Evolutionary conservation across 1,140 invertebrate species (phyloP).

Genomic region (Cataglyphis hispanica): DNA sequence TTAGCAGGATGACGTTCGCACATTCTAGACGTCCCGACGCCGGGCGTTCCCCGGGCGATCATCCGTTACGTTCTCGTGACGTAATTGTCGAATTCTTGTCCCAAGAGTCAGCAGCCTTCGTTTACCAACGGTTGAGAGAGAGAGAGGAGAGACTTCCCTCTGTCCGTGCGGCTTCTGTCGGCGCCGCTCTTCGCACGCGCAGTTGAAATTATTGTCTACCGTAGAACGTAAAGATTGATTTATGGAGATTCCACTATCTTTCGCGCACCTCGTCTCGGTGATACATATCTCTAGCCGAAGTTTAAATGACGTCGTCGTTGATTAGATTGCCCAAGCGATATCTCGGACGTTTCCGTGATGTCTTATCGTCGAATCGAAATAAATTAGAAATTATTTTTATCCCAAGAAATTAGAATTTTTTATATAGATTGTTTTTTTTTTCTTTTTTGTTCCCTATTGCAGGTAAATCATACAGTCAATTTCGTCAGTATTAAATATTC

Average conservation of each 20-base stretch:
- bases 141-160: background rate
- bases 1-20: slow-evolving; percentile 85
- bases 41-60: slow-evolving; percentile 77
- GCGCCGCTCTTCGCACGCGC: slow-evolving; percentile 27
- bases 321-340: slow-evolving; percentile 3
- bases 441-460: background rate
- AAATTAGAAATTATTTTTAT: background rate
- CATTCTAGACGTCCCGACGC: slow-evolving; percentile 82
- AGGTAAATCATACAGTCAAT: background rate
- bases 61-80: slow-evolving; percentile 84
- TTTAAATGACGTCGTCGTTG: background rate
- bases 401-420: no score
- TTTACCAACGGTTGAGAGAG: slow-evolving; percentile 41
- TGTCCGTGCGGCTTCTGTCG: slow-evolving; percentile 48
- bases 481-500: background rate
- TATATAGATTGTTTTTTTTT: background rate
- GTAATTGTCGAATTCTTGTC: slow-evolving; percentile 86
- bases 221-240: slow-evolving; percentile 61
- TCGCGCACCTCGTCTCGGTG: slow-evolving; percentile 15
- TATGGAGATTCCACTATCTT: slow-evolving; percentile 62
- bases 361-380: background rate
- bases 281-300: background rate
- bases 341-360: background rate
- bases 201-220: slow-evolving; percentile 61
- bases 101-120: slow-evolving; percentile 63